These are phyloP conservation scores for Formicarius rufipectus DNA, from an alignment of 2,113 vertebrate genomes.

Conservation along the genomic window DNA sequence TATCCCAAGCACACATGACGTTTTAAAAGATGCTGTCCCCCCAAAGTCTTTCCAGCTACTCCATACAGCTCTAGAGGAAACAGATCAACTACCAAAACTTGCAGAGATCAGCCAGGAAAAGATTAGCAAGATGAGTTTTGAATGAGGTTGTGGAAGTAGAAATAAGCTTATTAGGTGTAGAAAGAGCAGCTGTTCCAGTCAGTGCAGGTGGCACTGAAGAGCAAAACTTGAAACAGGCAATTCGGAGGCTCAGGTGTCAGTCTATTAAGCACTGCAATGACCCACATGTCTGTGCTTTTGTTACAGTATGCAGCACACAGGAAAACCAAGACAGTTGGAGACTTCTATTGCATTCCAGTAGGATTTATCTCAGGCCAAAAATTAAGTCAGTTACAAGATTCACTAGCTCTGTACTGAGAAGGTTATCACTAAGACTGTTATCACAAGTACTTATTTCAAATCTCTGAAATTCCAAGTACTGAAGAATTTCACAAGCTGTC, in stretches of 20 bases:
- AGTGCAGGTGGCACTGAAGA: background rate
- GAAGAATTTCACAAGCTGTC: background rate
- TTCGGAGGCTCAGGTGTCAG: background rate
- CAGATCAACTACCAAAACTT: background rate
- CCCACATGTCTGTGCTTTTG: rapidly evolving
- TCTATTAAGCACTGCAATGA: background rate
- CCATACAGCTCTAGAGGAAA: background rate
- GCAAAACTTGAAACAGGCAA: background rate
- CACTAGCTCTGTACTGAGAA: background rate
- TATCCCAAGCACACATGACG: background rate
- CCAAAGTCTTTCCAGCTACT: background rate
- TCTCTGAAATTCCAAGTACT: background rate
- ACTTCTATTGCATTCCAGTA: background rate
- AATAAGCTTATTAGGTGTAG: background rate
- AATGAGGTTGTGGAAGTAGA: background rate
- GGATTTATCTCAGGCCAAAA: background rate
- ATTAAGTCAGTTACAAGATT: background rate
- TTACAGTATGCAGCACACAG: background rate
- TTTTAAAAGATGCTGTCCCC: background rate
- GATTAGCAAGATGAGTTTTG: background rate
- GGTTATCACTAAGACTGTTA: background rate
- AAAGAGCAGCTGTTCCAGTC: background rate
- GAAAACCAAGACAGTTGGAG: background rate
- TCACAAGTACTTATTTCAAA: background rate
- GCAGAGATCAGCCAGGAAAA: background rate